phyloP scores from a whole-genome alignment of 2,797 vertebrate species.

The Calcarius lapponicus region DNA sequence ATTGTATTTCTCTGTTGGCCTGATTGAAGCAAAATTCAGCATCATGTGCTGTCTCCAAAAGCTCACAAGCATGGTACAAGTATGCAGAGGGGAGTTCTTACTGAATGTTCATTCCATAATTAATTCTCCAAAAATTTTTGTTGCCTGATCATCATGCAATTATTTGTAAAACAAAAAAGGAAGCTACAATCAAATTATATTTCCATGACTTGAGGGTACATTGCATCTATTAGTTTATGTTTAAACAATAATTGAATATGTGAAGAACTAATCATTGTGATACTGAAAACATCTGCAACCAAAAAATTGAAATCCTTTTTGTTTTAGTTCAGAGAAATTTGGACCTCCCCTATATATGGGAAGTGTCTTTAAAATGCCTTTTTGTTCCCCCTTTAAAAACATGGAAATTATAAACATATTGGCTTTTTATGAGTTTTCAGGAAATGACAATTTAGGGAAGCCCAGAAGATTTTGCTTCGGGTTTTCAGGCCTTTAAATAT shows the following conservation, averaged over 20 bases:
- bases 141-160: background rate
- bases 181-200: slow-evolving; percentile 39
- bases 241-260: slow-evolving; percentile 64
- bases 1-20: background rate
- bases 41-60: background rate
- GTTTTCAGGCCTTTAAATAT: background rate
- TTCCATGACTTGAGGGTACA: slow-evolving; percentile 17
- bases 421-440: background rate
- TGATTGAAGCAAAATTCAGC: background rate
- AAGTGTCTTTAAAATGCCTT: background rate
- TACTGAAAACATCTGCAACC: slow-evolving; percentile 42
- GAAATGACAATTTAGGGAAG: background rate
- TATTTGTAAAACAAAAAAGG: background rate
- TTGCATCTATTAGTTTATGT: slow-evolving; percentile 52
- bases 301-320: slow-evolving; percentile 7
- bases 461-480: background rate
- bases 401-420: background rate
- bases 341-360: background rate
- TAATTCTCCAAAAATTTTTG: background rate
- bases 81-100: background rate
- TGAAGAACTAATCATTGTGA: slow-evolving; percentile 45
- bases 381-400: background rate
- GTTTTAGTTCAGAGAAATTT: slow-evolving; percentile 23
- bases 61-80: background rate
- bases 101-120: background rate